Evolutionary conservation across 2,113 vertebrate species (phyloP), one percentile per base, ranked within the genome.

Genomic region (Nanorana parkeri): DNA sequence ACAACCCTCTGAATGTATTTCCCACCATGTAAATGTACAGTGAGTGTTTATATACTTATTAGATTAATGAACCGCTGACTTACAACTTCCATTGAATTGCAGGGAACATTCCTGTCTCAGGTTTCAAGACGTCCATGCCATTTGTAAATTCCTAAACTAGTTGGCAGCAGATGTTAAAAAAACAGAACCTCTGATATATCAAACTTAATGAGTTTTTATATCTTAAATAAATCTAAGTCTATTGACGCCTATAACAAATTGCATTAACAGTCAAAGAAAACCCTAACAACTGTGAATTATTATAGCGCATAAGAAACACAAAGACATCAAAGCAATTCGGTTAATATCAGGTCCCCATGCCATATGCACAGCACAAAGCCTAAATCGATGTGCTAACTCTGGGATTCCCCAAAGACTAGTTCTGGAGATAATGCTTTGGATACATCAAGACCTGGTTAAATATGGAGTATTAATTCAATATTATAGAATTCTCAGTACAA

Each of bases 1-100:
- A 8, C 29, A 36, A 65, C 23, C 21, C 28, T 67, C 24, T 76
- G 66, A 82, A 74, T 82, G 71, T 26, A 29, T 76, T 83, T 83
- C 80, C 80, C 80, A 83, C 80, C 54, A 83, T 83, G 10, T 67
- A 66, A 72, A 29, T 74, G 24, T 55, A 61, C 72, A 67, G 63
- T 26, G 29, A 58, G 52, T 56, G 80, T 83, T 83, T 83, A 83
- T 52, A 28, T 26, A 76, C 41, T 75, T 67, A 51, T 76, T 75
- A 83, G 80, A 83, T 83, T 83, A 76, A 83, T 83, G 80, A 83
- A 71, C 80, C 76, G 80, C 54, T 76, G 76, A 76, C 47, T 75
- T 83, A 76, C 72, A 75, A 21, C 80, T 76, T 74, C 80, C 63
- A 76, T 76, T 52, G 72, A 83, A 83, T 83, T 64, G 68, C 61